Percentiles rank a stretch among this genome's conserved stretches.
These are phyloP conservation scores for Gobius niger DNA, from an alignment of 2,113 vertebrate genomes.

Conservation along the genomic window DNA sequence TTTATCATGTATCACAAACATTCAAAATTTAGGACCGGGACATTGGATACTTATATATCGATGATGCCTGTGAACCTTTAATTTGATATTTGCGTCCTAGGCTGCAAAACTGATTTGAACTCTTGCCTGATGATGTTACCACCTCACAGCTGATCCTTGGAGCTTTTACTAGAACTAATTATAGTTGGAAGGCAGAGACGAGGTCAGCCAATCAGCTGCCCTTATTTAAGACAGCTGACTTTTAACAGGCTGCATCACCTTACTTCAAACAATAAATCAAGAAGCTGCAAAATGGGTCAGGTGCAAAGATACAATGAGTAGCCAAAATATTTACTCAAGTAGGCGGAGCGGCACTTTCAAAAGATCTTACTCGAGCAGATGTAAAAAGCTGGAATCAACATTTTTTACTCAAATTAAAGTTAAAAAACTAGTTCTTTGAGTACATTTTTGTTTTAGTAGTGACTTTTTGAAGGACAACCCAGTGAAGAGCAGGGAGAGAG, in stretches of 20 bases:
- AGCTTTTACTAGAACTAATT: constrained; percentile 63
- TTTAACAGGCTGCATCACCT: constrained; percentile 42
- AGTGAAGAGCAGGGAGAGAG: too few species aligned
- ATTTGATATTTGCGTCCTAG: neutral
- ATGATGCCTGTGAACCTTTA: neutral
- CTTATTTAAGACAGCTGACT: constrained; percentile 39
- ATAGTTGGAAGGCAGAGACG: constrained; percentile 55
- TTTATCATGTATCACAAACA: neutral
- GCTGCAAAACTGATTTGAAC: constrained; percentile 8
- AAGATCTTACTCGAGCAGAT: too few species aligned
- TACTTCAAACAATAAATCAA: constrained; percentile 52
- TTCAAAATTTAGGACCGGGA: neutral
- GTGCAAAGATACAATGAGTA: constrained; percentile 6
- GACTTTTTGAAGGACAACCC: too few species aligned
- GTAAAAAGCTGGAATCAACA: too few species aligned
- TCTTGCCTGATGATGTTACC: constrained; percentile 41
- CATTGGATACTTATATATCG: neutral
- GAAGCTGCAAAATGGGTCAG: constrained; percentile 7
- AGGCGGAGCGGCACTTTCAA: too few species aligned
- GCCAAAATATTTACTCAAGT: neutral
- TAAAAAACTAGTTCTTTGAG: too few species aligned
- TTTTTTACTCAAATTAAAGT: too few species aligned
- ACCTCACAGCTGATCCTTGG: constrained; percentile 48
- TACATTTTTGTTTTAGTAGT: too few species aligned
- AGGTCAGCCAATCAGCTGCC: constrained; percentile 42